Base-by-base conservation (phyloP, 2,888 invertebrate species). In the Hydriomena furcata region DNA sequence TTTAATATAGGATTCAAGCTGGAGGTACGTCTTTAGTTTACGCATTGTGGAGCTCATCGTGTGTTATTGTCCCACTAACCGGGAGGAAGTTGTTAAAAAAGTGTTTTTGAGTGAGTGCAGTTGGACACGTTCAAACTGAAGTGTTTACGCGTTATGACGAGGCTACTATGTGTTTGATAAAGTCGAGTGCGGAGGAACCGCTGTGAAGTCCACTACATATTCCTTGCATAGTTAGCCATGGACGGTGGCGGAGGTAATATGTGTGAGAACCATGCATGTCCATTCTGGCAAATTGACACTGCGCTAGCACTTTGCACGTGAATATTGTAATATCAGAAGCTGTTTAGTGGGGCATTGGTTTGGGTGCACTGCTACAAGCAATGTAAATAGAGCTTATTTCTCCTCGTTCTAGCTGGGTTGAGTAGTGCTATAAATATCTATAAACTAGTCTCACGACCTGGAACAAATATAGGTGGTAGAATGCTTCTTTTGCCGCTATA, bases 1-100 rank as follows among this genome's bases (percentile, higher is more conserved):
- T 88, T 51, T 71, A 71, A 65, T 87, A 82, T 51, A 83, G 88
- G 88, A 90, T 88, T 89, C 82, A 89, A 86, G 87, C 82, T 82
- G 79, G 89, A 91, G 91, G 90, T 91, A 91, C 87, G 91, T 91
- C 79, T 83, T 79, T 86, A 85, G 80, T 79, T 82, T 84, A 79
- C 82, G 77, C 76, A 78, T 82, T 73, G 83, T 78, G 79, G 72
- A 77, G 65, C 70, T 71, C 66, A 65, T 63, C 76, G 81, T 76
- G 84, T 81, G 83, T 79, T 76, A 75, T 71, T 70, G 45, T 55
- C 23, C 41, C 50, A 55, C 52, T 60, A 57, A 60, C 63, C 68
- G 66, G 63, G 61, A 68, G 61, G 63, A 60, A 64, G 63, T 67
- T 31, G 31, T 32, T 43, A 20, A 35, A 71, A 68, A 68, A 78